phyloP scores from a whole-genome alignment of 2,797 vertebrate species.

The Pangasius djambal region DNA sequence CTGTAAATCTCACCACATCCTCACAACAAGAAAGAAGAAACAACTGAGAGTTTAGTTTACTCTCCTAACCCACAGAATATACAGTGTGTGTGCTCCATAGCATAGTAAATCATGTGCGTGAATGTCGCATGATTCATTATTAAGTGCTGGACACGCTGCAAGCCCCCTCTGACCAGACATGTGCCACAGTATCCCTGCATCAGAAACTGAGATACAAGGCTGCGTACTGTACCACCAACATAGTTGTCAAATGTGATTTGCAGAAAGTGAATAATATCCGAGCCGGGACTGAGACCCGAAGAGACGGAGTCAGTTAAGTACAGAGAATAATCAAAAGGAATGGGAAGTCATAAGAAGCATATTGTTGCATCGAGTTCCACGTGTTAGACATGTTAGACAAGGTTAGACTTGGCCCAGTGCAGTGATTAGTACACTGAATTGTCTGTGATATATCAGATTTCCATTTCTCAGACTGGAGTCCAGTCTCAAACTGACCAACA shows the following conservation, averaged over 20 bases:
- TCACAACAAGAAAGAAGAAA: conserved; percentile 69
- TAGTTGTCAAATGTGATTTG: conserved; percentile 18
- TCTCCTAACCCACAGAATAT: conserved; percentile 66
- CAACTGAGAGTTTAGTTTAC: conserved; percentile 53
- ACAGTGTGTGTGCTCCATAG: conserved; percentile 43
- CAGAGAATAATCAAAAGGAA: neutral
- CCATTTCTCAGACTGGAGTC: neutral
- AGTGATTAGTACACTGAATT: neutral
- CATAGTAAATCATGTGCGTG: conserved; percentile 48
- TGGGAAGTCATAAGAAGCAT: neutral
- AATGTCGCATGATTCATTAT: conserved; percentile 25
- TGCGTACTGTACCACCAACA: neutral
- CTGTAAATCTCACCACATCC: conserved; percentile 71
- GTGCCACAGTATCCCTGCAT: neutral
- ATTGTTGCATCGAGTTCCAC: too few relatives aligned
- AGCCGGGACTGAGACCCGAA: neutral
- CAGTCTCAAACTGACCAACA: neutral
- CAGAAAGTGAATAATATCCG: neutral
- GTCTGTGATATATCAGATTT: neutral
- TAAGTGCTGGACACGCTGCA: conserved; percentile 30
- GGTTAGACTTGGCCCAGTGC: neutral
- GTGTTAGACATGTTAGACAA: neutral
- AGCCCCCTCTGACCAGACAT: conserved; percentile 29
- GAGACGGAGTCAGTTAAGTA: neutral
- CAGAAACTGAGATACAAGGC: conserved; percentile 11